These are phyloP conservation scores for Busseola fusca DNA, from an alignment of 2,888 invertebrate genomes.

Conservation along the genomic window DNA sequence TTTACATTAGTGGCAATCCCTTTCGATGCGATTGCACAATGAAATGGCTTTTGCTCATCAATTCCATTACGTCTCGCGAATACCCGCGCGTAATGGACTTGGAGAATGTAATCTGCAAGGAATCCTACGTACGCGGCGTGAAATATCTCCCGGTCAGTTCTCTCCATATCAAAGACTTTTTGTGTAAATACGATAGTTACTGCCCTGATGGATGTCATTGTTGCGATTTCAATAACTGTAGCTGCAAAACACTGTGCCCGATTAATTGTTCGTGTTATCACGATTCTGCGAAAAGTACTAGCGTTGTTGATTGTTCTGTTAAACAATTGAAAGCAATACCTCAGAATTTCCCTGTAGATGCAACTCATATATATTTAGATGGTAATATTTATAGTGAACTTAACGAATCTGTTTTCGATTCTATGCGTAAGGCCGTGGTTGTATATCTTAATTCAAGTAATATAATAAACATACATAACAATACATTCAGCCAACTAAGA, in stretches of 20 bases:
- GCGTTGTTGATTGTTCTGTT: constrained; percentile 96
- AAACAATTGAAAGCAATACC: constrained; percentile 93
- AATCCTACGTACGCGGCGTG: constrained; percentile 94
- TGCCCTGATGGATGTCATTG: constrained; percentile 98
- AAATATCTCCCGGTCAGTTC: constrained; percentile 93
- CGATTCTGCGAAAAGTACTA: constrained; percentile 97
- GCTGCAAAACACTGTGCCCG: constrained; percentile 98
- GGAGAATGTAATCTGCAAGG: constrained; percentile 95
- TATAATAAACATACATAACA: constrained; percentile 94
- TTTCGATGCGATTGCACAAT: constrained; percentile 98
- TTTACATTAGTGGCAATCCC: constrained; percentile 97
- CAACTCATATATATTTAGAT: constrained; percentile 97
- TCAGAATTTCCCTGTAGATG: constrained; percentile 95
- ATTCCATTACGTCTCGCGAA: constrained; percentile 94
- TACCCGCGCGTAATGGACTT: constrained; percentile 96
- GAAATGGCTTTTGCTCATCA: constrained; percentile 97
- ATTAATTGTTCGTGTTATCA: constrained; percentile 97
- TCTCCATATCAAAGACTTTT: constrained; percentile 94
- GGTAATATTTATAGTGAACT: constrained; percentile 95
- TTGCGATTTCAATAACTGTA: constrained; percentile 98
- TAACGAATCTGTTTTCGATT: constrained; percentile 84
- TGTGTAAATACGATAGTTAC: constrained; percentile 96
- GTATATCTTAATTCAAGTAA: constrained; percentile 95
- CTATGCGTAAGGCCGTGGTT: constrained; percentile 88
- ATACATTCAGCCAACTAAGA: constrained; percentile 94